A percentile compares a stretch with the other conserved stretches of the same genome.
Evolutionary conservation across 2,113 vertebrate genomes (phyloP).

Genomic region (Cynopterus brachyotis): DNA sequence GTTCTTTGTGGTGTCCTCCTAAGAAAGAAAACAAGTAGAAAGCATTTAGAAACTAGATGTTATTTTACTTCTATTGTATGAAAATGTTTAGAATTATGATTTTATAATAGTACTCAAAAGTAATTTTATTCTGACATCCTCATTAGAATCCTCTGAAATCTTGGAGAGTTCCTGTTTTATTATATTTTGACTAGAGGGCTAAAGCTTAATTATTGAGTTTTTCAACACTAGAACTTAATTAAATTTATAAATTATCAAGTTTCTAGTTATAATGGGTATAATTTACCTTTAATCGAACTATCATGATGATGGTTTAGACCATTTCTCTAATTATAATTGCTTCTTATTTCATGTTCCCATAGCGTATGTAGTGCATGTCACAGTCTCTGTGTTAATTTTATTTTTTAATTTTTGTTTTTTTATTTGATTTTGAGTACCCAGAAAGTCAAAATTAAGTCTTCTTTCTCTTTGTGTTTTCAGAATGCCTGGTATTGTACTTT

Average conservation of each 20-base stretch:
- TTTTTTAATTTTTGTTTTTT: not conserved
- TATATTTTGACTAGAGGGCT: not conserved
- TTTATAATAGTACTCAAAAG: not conserved
- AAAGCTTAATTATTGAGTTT: conserved; percentile 9
- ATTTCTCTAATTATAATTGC: not conserved
- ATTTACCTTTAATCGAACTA: not conserved
- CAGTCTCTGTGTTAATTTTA: not conserved
- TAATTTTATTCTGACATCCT: not conserved
- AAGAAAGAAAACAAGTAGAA: conserved; percentile 19
- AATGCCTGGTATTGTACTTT: not conserved
- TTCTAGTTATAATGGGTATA: not conserved
- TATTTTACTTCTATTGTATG: conserved; percentile 20
- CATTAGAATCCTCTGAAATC: conserved; percentile 37
- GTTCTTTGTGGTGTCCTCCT: not conserved
- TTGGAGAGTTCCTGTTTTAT: not conserved
- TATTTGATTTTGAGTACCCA: not conserved
- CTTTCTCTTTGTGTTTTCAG: not conserved
- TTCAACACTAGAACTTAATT: not conserved
- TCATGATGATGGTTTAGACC: not conserved
- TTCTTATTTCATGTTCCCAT: not conserved
- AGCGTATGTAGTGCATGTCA: not conserved
- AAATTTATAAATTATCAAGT: conserved; percentile 16
- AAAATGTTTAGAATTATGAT: conserved; percentile 9
- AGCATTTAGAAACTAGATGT: not conserved
- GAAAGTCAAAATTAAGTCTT: not conserved